These are phyloP conservation scores for Drosophila limbata DNA, from an alignment of 2,888 invertebrate genomes.

Conservation along the genomic window DNA sequence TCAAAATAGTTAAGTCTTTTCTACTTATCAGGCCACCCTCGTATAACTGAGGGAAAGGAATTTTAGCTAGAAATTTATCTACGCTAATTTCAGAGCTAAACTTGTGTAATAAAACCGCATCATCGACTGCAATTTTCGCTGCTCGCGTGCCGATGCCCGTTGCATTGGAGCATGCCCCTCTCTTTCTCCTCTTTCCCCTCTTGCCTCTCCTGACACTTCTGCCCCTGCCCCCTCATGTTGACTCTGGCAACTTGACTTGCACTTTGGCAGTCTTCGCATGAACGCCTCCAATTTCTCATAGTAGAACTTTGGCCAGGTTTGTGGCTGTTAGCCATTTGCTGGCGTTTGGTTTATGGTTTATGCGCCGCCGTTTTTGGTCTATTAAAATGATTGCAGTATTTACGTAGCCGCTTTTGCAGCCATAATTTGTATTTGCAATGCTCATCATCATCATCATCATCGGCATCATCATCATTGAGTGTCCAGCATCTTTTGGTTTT, in stretches of 20 bases:
- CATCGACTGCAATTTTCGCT: conserved; percentile 69
- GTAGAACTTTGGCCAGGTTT: conserved; percentile 43
- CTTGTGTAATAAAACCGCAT: conserved; percentile 79
- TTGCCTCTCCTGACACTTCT: background rate
- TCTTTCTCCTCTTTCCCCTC: background rate
- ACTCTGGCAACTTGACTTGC: conserved; percentile 22
- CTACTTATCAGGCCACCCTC: background rate
- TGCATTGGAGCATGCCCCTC: conserved; percentile 31
- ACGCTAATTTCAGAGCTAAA: conserved; percentile 81
- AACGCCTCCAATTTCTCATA: conserved; percentile 68
- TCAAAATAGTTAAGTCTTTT: background rate
- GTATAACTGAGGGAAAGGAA: conserved; percentile 48
- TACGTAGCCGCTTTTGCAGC: conserved; percentile 78
- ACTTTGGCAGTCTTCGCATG: conserved; percentile 57
- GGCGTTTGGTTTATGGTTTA: conserved; percentile 81
- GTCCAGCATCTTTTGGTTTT: conserved; percentile 53
- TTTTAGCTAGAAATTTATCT: conserved; percentile 76
- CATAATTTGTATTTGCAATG: conserved; percentile 80
- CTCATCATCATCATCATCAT: conserved; percentile 74
- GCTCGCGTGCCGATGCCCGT: conserved; percentile 68
- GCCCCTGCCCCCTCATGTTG: background rate
- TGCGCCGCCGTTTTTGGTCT: conserved; percentile 81
- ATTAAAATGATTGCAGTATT: conserved; percentile 83
- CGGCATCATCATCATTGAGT: conserved; percentile 59
- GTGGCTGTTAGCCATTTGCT: conserved; percentile 29